Evolutionary conservation across 2,888 invertebrate genomes (phyloP).

Genomic region (Brachypalpus laphriformis): DNA sequence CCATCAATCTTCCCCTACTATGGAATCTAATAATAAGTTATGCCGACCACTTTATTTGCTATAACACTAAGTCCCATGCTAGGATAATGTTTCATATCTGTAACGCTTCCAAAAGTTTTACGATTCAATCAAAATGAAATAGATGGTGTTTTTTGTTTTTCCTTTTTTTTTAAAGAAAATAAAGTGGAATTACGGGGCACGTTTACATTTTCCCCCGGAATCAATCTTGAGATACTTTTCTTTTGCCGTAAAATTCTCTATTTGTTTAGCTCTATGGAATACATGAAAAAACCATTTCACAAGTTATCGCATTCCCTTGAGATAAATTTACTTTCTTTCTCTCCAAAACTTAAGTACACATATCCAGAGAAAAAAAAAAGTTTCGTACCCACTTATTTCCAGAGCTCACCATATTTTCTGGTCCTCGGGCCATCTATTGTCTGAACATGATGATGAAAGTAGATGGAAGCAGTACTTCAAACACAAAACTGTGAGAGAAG

Average conservation of each 20-base stretch:
- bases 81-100: conserved; percentile 16
- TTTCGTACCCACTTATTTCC: conserved; percentile 23
- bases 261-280: conserved; percentile 4
- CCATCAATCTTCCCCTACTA: neutral
- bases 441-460: conserved; percentile 22
- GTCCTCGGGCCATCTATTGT: conserved; percentile 37
- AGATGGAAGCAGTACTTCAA: conserved; percentile 34
- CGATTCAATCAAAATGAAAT: conserved; percentile 31
- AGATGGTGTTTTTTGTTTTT: neutral
- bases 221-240: neutral
- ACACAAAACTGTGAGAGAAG: neutral
- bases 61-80: neutral
- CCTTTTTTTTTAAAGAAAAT: neutral
- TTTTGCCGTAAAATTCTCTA: neutral
- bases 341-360: conserved; percentile 9
- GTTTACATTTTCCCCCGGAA: neutral
- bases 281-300: conserved; percentile 34
- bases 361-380: neutral
- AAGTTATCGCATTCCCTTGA: conserved; percentile 42
- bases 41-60: conserved; percentile 15
- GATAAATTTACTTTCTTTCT: neutral
- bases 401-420: conserved; percentile 19
- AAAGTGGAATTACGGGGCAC: conserved; percentile 13
- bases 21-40: neutral
- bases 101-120: neutral